phyloP scores from a whole-genome alignment of 2,888 invertebrate species.

The Euphydryas editha region DNA sequence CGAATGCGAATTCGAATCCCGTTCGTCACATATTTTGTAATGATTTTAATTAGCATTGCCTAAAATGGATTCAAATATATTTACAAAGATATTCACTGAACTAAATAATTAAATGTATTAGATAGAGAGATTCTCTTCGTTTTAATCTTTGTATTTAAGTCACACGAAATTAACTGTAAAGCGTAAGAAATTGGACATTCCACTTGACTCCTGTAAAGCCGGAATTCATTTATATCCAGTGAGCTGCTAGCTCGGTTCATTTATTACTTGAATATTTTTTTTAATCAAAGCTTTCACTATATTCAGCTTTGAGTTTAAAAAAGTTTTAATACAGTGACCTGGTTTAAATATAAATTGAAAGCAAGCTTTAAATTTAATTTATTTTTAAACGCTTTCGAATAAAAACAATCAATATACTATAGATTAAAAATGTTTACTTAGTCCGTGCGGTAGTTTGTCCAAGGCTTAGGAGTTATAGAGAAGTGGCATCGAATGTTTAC shows the following conservation, averaged over 20 bases:
- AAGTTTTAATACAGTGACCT: slow-evolving; percentile 21
- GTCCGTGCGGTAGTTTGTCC: background rate
- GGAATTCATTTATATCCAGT: background rate
- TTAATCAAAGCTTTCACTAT: slow-evolving; percentile 15
- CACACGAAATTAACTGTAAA: background rate
- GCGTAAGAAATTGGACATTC: background rate
- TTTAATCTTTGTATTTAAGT: too few species aligned
- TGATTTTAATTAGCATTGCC: too few species aligned
- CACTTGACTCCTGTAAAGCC: background rate
- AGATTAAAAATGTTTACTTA: background rate
- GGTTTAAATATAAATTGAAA: slow-evolving; percentile 13
- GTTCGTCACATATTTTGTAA: too few species aligned
- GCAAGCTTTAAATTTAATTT: slow-evolving; percentile 5
- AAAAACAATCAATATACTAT: background rate
- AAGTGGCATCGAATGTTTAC: slow-evolving; percentile 3
- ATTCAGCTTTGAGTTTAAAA: slow-evolving; percentile 18
- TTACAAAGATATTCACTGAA: too few species aligned
- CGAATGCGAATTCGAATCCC: too few species aligned
- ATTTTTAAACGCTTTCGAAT: background rate
- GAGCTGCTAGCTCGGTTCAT: background rate
- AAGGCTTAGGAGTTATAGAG: slow-evolving; percentile 1
- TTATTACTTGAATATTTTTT: slow-evolving; percentile 10
- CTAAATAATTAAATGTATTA: background rate
- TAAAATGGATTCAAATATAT: too few species aligned
- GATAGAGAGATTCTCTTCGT: too few species aligned